Evolutionary conservation across 2,888 invertebrate genomes (phyloP), one percentile per base, ranked within the genome.

Genomic region (Sminthurides aquaticus): DNA sequence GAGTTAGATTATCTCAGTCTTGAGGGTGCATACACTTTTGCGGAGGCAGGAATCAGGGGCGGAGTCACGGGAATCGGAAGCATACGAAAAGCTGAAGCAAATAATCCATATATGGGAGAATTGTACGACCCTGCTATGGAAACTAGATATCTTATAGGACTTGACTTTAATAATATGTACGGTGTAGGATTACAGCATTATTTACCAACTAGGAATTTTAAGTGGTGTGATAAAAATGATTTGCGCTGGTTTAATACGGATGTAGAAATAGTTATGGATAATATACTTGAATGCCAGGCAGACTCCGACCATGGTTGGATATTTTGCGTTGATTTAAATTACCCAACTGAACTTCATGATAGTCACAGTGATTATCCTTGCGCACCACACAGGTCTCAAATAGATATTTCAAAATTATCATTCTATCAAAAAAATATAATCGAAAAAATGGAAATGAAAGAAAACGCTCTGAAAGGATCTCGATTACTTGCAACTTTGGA

Each of bases 91-190:
- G 75, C 75, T 15, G 68, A 70, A 60, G 76, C 77, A 3, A 78
- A 77, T 67, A 77, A 78, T 68, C 68, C 68, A 57, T 76, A 71
- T 66, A 66, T 76, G 67, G 48, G 59, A 2, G 52, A 29, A 22
- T 58, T 69, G 22, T 77, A 73, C 69, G 61, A 77, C 62, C 20
- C 55, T 8, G 59, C 59, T 2, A 3, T 49, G n/a, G 22, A 26
- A 3, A 60, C 5, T 20, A 73, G 70, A 18, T 78, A 71, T 66
- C 34, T 79, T 18, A 66, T 72, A 22, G 78, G 77, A 63, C 69
- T 76, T 3, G 77, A 77, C 71, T 74, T 74, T 0, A 78, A 78
- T 66, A 78, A 77, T 67, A 66, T 77, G 20, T 78, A 78, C 69
- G 77, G 77, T 2, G 75, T 74, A 73, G 77, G 77, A 1, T 76